phyloP scores from a whole-genome alignment of 2,888 invertebrate species.

The Oligia strigilis region DNA sequence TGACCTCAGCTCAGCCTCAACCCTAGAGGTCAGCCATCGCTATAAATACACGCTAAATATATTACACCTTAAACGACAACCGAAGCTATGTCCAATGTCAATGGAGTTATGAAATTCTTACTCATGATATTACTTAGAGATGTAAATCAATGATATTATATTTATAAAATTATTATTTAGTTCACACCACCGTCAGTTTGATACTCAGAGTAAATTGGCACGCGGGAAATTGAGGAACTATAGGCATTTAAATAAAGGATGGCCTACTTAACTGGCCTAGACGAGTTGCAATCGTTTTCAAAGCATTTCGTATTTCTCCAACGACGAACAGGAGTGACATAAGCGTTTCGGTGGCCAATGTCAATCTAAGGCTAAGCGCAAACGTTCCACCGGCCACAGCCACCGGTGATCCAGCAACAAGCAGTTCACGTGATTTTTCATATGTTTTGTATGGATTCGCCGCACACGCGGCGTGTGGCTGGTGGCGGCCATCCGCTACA shows the following conservation, averaged over 20 bases:
- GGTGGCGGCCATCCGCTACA: neutral
- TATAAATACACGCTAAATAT: conserved; percentile 56
- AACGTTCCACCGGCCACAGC: neutral
- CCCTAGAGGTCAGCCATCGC: conserved; percentile 43
- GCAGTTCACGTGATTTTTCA: neutral
- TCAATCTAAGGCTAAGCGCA: neutral
- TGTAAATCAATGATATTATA: conserved; percentile 3
- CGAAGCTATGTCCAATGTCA: conserved; percentile 52
- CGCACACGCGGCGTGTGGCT: neutral
- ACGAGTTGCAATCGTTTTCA: neutral
- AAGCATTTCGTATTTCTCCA: neutral
- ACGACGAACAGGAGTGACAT: neutral
- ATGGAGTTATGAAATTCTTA: conserved; percentile 57
- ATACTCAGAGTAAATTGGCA: neutral
- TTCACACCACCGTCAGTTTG: conserved; percentile 41
- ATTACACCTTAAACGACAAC: conserved; percentile 47
- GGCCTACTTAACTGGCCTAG: neutral
- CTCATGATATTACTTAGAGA: conserved; percentile 24
- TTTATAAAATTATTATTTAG: conserved; percentile 63
- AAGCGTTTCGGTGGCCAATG: neutral
- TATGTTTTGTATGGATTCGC: neutral
- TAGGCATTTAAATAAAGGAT: neutral
- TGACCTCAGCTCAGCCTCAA: conserved; percentile 47
- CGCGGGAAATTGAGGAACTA: neutral
- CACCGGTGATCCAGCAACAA: neutral